Base-by-base conservation (phyloP, 2,113 vertebrate species). In the Notothenia rossii region DNA sequence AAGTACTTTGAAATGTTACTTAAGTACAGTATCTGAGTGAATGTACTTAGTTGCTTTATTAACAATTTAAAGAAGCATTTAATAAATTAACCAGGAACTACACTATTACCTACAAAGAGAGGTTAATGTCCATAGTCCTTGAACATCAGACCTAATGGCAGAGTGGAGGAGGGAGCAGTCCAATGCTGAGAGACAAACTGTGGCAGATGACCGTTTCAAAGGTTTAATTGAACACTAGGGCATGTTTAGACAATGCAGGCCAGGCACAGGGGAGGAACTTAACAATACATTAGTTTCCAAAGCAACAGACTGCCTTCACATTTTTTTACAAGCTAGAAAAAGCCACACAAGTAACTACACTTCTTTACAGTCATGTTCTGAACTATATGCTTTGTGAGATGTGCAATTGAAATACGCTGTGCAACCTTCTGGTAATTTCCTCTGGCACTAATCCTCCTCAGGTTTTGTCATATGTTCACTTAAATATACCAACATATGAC, bases 51-150 rank as follows among this genome's bases (percentile, higher is more conserved):
- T 40, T 40, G 36, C 36, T 7, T 40, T 40, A 40, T 40, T 40
- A 40, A 40, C 36, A 4, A 40, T 40, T 40, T 40, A 40, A 40
- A 65, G 69, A 84, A 20, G 43, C 50, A 67, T 76, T 56, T 36
- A 5, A 25, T 18, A 73, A 15, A 69, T 58, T 46, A 73, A 5
- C 11, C 48, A 9, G 15, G 33, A 61, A 45, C 74, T 40, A 40
- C 36, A 40, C 36, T 40, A 68, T 68, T 77, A 59, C 18, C 58
- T 68, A n/a, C 13, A 75, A 72, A 75, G 51, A 46, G 8, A 74
- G 49, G 22, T 46, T 17, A 55, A 45, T 62, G 54, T 58, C 13
- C 45, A 40, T 15, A 46, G 18, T 49, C 3, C 13, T 33, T 56
- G 50, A 65, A 56, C 67, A 62, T 59, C 22, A 67, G 7, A 54